phyloP scores from a whole-genome alignment of 2,113 vertebrate species.

The Anas platyrhynchos region DNA sequence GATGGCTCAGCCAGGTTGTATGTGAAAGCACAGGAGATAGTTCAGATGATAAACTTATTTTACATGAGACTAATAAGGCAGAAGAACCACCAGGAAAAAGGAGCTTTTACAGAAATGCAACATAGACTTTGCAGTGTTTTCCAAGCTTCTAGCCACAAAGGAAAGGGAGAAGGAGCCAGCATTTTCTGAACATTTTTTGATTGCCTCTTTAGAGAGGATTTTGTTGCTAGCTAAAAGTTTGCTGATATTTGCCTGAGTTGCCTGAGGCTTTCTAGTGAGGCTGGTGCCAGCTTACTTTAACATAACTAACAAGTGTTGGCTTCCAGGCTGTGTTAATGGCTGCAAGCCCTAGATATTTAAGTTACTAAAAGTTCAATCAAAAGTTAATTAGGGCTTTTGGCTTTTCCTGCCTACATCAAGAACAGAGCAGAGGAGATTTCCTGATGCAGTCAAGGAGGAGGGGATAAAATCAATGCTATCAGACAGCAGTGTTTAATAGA shows the following conservation, averaged over 20 bases:
- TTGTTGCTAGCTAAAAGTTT: neutral
- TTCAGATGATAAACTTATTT: neutral
- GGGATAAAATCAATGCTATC: neutral
- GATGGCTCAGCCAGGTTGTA: neutral
- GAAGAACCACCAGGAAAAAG: neutral
- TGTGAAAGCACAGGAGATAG: neutral
- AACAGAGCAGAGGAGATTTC: neutral
- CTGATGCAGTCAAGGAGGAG: neutral
- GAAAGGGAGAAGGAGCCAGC: neutral
- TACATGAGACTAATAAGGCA: neutral
- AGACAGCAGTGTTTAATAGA: neutral
- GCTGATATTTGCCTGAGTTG: neutral
- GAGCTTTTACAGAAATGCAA: neutral
- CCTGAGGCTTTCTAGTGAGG: neutral
- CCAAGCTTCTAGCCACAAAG: neutral
- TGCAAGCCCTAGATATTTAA: neutral
- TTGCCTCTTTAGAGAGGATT: neutral
- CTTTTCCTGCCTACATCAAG: neutral
- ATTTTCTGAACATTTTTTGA: neutral
- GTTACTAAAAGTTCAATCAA: neutral
- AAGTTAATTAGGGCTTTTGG: neutral
- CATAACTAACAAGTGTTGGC: neutral
- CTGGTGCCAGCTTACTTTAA: neutral
- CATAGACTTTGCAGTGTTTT: neutral
- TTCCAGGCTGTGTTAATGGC: neutral